phyloP scores from a whole-genome alignment of 1,140 invertebrate genomes.

The Drosophila auraria region DNA sequence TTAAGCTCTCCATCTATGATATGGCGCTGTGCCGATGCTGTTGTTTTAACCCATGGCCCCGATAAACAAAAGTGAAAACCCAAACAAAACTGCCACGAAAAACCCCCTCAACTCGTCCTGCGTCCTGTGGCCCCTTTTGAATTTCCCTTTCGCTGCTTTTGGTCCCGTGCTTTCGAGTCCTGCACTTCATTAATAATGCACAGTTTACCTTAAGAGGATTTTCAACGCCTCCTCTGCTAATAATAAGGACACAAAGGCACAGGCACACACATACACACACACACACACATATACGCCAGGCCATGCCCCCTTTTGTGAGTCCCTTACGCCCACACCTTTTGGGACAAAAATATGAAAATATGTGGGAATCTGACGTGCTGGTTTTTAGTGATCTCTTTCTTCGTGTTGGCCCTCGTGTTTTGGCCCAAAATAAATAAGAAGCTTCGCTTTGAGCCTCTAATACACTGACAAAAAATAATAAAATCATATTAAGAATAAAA shows the following conservation, averaged over 20 bases:
- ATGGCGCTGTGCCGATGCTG: background rate
- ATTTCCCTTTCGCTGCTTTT: constrained; percentile 35
- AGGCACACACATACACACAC: constrained; percentile 10
- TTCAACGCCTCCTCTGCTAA: constrained; percentile 79
- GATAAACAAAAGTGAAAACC: constrained; percentile 39
- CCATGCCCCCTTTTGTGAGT: constrained; percentile 21
- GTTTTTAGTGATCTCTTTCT: constrained; percentile 21
- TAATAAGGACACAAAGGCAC: constrained; percentile 70
- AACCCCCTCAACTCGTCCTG: background rate
- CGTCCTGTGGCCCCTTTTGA: background rate
- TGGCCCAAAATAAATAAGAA: constrained; percentile 11
- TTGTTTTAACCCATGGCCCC: constrained; percentile 33
- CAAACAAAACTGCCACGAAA: constrained; percentile 8
- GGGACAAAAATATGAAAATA: constrained; percentile 54
- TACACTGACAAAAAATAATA: background rate
- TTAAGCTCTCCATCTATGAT: constrained; percentile 17
- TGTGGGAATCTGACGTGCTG: constrained; percentile 67
- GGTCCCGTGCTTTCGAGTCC: constrained; percentile 14
- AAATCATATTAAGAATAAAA: too few species aligned
- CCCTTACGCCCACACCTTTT: constrained; percentile 18
- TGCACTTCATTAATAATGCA: constrained; percentile 75
- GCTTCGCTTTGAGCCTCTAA: constrained; percentile 17
- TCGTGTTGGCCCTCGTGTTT: background rate
- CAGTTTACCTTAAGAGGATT: constrained; percentile 83
- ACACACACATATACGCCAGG: background rate